phyloP scores from a whole-genome alignment of 2,113 vertebrate species.

The Uria aalge region DNA sequence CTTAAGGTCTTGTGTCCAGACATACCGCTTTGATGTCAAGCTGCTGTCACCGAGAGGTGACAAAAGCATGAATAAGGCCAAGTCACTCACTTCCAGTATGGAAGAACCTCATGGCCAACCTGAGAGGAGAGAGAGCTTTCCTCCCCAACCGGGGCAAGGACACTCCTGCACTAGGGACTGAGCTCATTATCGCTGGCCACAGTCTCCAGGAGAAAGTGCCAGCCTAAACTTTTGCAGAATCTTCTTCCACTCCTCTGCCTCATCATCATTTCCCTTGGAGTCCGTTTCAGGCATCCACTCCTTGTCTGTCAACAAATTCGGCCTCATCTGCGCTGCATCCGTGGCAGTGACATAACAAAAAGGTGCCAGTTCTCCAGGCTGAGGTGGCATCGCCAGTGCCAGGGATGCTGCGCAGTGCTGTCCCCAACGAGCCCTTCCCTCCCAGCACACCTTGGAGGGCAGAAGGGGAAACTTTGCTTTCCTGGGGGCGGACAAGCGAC shows the following conservation, averaged over 20 bases:
- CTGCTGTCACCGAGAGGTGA: not conserved
- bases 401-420: not conserved
- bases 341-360: fast-evolving
- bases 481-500: fast-evolving
- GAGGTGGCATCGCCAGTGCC: fast-evolving
- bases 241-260: not conserved
- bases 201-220: not conserved
- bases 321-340: not conserved
- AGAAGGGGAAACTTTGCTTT: not conserved
- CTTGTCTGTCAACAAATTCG: not conserved
- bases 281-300: not conserved
- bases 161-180: not conserved
- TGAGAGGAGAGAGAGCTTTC: not conserved
- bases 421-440: fast-evolving
- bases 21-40: not conserved
- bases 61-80: not conserved
- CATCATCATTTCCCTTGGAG: not conserved
- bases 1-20: not conserved
- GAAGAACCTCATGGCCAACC: not conserved
- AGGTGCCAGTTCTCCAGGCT: not conserved
- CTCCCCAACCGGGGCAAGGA: not conserved
- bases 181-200: fast-evolving
- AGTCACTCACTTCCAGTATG: not conserved
- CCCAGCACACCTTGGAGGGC: not conserved
- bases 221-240: not conserved